phyloP scores from a whole-genome alignment of 1,140 invertebrate genomes.

The Ectropis grisescens region DNA sequence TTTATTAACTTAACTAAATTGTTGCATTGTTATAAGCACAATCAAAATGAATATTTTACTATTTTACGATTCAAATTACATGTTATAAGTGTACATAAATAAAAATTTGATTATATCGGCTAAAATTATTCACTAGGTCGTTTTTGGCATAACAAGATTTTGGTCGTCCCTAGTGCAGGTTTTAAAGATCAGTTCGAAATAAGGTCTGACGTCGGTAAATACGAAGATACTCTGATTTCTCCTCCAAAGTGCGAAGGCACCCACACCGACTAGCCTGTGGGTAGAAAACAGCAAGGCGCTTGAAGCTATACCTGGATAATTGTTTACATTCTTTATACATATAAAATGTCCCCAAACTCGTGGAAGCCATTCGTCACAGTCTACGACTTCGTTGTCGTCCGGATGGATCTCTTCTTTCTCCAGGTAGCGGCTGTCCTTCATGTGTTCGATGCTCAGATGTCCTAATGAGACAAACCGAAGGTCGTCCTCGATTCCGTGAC shows the following conservation, averaged over 20 bases:
- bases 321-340: conserved; percentile 12
- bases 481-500: no score
- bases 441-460: no score
- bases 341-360: conserved; percentile 13
- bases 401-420: neutral
- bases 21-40: no score
- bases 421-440: no score
- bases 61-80: no score
- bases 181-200: neutral
- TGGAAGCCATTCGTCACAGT: conserved; percentile 13
- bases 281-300: conserved; percentile 7
- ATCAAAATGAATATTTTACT: no score
- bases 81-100: no score
- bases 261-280: conserved; percentile 6
- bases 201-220: conserved; percentile 11
- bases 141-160: no score
- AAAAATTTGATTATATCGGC: no score
- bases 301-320: conserved; percentile 2
- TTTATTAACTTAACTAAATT: no score
- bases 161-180: neutral
- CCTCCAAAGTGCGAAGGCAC: conserved; percentile 7
- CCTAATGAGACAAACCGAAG: no score
- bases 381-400: conserved; percentile 2
- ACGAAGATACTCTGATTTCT: conserved; percentile 8
- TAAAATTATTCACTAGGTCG: no score